phyloP scores from a whole-genome alignment of 2,797 vertebrate genomes.

The Etheostoma perlongum region DNA sequence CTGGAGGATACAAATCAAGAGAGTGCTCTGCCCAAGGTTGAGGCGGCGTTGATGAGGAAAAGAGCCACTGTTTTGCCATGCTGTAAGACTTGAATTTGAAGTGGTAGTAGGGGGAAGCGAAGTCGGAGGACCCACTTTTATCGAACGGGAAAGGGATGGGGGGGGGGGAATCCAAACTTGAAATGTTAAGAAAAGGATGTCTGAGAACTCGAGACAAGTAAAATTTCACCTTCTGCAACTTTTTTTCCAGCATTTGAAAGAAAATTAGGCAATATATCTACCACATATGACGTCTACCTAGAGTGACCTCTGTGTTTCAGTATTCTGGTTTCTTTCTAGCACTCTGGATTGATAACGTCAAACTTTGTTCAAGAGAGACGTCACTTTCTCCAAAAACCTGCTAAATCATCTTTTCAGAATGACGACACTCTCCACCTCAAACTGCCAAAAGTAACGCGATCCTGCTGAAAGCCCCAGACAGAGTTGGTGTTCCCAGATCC shows the following conservation, averaged over 20 bases:
- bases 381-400: neutral
- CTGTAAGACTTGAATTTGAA: conserved; percentile 42
- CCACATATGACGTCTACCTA: neutral
- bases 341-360: conserved; percentile 1
- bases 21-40: conserved; percentile 1
- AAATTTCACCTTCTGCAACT: conserved; percentile 21
- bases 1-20: conserved; percentile 1
- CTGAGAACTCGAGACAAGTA: conserved; percentile 4
- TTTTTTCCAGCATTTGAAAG: conserved; percentile 30
- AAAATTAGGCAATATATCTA: conserved; percentile 6
- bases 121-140: neutral
- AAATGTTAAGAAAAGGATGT: conserved; percentile 15
- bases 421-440: conserved; percentile 3
- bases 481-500: neutral
- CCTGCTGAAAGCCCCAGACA: neutral
- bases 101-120: neutral
- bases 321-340: conserved; percentile 18
- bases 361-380: neutral
- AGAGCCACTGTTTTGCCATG: conserved; percentile 22
- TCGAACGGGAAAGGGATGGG: neutral
- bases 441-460: conserved; percentile 28
- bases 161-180: neutral
- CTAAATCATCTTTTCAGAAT: neutral
- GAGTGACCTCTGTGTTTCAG: conserved; percentile 32
- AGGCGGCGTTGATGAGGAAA: neutral